These are phyloP conservation scores for Melospiza georgiana DNA, from an alignment of 2,113 vertebrate species.

Conservation along the genomic window DNA sequence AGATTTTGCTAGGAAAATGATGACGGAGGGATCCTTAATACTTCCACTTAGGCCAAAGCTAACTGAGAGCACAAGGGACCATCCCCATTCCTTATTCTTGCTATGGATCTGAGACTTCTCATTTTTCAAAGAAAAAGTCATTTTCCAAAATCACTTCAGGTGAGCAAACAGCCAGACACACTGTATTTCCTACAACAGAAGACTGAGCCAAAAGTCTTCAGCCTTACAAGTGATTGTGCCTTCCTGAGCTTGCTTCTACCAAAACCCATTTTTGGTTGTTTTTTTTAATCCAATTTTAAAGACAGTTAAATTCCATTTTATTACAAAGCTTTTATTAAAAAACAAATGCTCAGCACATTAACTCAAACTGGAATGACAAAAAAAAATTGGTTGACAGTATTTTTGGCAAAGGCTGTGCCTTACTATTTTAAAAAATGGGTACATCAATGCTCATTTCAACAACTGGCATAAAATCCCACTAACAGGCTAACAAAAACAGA, in stretches of 20 bases:
- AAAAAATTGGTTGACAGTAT: conserved; percentile 69
- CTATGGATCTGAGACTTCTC: background rate
- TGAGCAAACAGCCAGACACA: background rate
- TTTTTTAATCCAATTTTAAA: background rate
- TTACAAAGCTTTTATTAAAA: conserved; percentile 87
- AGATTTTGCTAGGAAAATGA: background rate
- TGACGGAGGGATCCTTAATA: background rate
- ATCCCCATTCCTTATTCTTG: background rate
- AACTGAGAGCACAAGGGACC: background rate
- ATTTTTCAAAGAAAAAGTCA: background rate
- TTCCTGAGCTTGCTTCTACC: background rate
- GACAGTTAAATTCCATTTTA: conserved; percentile 71
- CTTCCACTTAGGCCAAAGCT: background rate
- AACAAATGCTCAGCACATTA: conserved; percentile 85
- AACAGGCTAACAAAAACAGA: conserved; percentile 84
- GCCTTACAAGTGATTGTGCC: background rate
- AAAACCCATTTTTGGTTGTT: background rate
- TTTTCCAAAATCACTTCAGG: background rate
- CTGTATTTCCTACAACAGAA: background rate
- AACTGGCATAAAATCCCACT: conserved; percentile 86
- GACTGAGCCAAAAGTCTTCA: background rate
- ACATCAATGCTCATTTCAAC: conserved; percentile 81
- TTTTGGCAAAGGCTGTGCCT: conserved; percentile 80
- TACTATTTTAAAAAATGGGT: conserved; percentile 75
- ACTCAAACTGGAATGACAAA: conserved; percentile 83